Conservation (phyloP, 2,888 invertebrate genomes). For the Slavum lentiscoides region DNA sequence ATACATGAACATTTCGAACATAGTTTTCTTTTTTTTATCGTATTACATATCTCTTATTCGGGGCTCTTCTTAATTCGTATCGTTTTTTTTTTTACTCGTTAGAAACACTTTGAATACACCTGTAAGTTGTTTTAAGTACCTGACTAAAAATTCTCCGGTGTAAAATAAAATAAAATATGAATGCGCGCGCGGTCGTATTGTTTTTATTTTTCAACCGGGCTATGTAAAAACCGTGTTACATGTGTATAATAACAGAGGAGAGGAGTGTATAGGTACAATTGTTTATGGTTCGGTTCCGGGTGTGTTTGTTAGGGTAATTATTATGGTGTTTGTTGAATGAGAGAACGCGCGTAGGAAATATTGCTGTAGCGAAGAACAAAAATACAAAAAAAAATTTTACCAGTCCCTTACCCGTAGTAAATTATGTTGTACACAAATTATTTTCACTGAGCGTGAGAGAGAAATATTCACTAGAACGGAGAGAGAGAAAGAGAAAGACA, state of each 20-base stretch:
- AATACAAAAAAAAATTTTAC: neutral
- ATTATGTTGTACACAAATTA: neutral
- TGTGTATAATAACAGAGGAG: slow-evolving; percentile 14
- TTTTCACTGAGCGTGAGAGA: neutral
- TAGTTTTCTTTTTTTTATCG: slow-evolving; percentile 5
- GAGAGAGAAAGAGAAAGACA: slow-evolving; percentile 1
- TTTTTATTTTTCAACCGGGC: slow-evolving; percentile 14
- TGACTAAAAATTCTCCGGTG: neutral
- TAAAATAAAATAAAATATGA: neutral
- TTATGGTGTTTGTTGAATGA: slow-evolving; percentile 12
- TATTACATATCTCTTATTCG: slow-evolving; percentile 24
- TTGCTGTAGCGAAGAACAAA: neutral
- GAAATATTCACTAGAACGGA: no score
- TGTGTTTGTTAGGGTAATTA: slow-evolving; percentile 27
- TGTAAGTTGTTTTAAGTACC: slow-evolving; percentile 21
- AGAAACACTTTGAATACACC: slow-evolving; percentile 22
- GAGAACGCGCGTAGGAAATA: neutral
- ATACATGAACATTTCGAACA: slow-evolving; percentile 4
- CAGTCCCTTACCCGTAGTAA: neutral
- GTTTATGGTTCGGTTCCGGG: slow-evolving; percentile 26
- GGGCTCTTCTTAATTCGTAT: slow-evolving; percentile 4
- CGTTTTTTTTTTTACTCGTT: slow-evolving; percentile 12
- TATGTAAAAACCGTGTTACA: slow-evolving; percentile 21
- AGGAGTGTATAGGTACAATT: neutral
- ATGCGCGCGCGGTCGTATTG: neutral